Percentiles rank a stretch among this genome's conserved stretches.
Conservation (phyloP, 2,797 vertebrate species). For the Hippopotamyrus pictus region DNA sequence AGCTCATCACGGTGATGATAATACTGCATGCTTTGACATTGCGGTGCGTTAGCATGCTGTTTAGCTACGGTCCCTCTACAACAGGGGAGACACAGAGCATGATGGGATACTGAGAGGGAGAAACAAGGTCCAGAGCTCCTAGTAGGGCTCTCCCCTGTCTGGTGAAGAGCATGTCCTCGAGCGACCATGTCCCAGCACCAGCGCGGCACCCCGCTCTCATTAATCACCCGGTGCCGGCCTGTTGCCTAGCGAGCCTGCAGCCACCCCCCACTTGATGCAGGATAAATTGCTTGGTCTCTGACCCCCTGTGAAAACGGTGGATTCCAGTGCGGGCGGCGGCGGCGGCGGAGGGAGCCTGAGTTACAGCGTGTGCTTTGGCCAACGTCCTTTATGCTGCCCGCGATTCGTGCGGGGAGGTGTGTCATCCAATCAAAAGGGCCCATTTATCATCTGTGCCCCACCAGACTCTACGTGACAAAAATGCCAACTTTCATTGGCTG, state of each 20-base stretch:
- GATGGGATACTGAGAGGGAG: neutral
- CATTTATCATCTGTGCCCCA: neutral
- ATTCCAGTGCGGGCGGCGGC: neutral
- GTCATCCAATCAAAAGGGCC: neutral
- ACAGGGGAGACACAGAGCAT: neutral
- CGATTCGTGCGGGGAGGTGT: neutral
- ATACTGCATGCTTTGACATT: neutral
- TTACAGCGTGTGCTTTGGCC: neutral
- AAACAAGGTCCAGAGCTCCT: neutral
- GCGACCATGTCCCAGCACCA: neutral
- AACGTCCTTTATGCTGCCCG: neutral
- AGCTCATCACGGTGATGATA: neutral
- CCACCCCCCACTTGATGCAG: neutral
- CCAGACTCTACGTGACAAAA: neutral
- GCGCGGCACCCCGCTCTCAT: neutral
- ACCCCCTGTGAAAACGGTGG: neutral
- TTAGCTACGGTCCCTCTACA: neutral
- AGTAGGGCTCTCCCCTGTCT: neutral
- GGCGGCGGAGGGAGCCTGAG: neutral
- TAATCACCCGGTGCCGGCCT: slow-evolving; percentile 14
- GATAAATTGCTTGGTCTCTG: neutral
- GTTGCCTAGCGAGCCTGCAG: neutral
- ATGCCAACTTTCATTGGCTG: neutral
- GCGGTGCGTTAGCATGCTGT: neutral
- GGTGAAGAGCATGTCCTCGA: neutral